A percentile compares a stretch with the other conserved stretches of the same genome.
Evolutionary conservation across 2,888 invertebrate genomes (phyloP).

Genomic region (Coecobrya sp.): DNA sequence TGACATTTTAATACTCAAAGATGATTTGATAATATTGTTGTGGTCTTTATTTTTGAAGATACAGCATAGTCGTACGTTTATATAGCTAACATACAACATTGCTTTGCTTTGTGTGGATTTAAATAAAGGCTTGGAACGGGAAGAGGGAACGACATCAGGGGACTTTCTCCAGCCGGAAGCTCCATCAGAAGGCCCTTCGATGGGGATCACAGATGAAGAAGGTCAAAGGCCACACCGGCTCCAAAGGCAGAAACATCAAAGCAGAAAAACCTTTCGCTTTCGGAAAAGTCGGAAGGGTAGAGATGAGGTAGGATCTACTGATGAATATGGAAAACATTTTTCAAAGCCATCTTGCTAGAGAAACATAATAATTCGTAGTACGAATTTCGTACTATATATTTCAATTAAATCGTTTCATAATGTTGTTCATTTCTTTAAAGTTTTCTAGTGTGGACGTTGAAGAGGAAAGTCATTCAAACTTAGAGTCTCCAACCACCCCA

Average conservation of each 20-base stretch:
- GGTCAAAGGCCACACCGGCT: constrained; percentile 90
- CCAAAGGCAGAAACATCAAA: constrained; percentile 97
- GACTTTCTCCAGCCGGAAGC: constrained; percentile 74
- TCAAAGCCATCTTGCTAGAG: too few relatives aligned
- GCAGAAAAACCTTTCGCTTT: constrained; percentile 96
- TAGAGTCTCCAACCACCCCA: constrained; percentile 82
- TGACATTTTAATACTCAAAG: constrained; percentile 21
- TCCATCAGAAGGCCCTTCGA: constrained; percentile 81
- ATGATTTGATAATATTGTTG: constrained; percentile 43
- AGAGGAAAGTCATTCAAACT: constrained; percentile 86
- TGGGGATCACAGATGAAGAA: constrained; percentile 75
- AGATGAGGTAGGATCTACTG: constrained; percentile 90
- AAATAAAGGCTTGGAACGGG: constrained; percentile 71
- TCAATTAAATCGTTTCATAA: too few relatives aligned
- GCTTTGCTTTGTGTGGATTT: constrained; percentile 5
- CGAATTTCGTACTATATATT: too few relatives aligned
- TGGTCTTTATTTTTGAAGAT: constrained; percentile 48
- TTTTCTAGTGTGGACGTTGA: constrained; percentile 89
- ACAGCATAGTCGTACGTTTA: neutral
- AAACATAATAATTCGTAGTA: too few relatives aligned
- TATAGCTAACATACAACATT: neutral
- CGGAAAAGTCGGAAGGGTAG: constrained; percentile 93
- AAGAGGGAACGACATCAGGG: constrained; percentile 65
- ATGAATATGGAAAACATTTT: constrained; percentile 29
- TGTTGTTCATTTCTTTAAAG: constrained; percentile 79